Evolutionary conservation across 2,888 invertebrate genomes (phyloP).

Genomic region (Resseliella maxima): DNA sequence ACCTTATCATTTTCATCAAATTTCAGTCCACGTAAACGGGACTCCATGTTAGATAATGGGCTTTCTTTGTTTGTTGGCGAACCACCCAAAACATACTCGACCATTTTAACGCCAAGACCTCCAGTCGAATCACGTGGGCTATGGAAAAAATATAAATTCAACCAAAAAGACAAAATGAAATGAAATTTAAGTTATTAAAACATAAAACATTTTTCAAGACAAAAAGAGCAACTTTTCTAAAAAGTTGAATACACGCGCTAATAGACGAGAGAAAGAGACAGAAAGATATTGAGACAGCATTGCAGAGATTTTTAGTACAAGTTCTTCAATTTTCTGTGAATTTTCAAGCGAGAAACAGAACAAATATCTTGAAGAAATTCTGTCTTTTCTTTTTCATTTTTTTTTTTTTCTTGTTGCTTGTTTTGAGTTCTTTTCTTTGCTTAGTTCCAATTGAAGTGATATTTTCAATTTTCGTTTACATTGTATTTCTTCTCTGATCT

Average conservation of each 20-base stretch:
- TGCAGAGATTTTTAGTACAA: background rate
- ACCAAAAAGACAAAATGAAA: constrained; percentile 56
- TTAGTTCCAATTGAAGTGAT: background rate
- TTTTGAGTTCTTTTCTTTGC: no score
- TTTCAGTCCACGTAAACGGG: constrained; percentile 74
- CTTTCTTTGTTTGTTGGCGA: constrained; percentile 84
- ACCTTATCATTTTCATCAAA: constrained; percentile 71
- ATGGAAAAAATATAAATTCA: constrained; percentile 65
- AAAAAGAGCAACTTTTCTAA: background rate
- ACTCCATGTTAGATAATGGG: constrained; percentile 71
- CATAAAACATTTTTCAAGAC: constrained; percentile 26
- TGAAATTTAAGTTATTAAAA: constrained; percentile 59
- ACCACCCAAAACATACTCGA: constrained; percentile 95
- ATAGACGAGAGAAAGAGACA: background rate
- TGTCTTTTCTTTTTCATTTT: background rate
- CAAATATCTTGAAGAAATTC: background rate
- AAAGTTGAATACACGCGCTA: background rate
- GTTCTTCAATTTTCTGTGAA: background rate
- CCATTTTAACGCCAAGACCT: constrained; percentile 97
- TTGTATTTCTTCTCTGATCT: constrained; percentile 13
- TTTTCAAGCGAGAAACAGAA: background rate
- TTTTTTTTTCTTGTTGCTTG: background rate
- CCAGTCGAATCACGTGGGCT: constrained; percentile 89
- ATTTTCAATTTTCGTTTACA: constrained; percentile 46
- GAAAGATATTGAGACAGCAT: constrained; percentile 3